Evolutionary conservation across 2,113 vertebrate species (phyloP), one percentile per base, ranked within the genome.

Genomic region (Thryonomys swinderianus): DNA sequence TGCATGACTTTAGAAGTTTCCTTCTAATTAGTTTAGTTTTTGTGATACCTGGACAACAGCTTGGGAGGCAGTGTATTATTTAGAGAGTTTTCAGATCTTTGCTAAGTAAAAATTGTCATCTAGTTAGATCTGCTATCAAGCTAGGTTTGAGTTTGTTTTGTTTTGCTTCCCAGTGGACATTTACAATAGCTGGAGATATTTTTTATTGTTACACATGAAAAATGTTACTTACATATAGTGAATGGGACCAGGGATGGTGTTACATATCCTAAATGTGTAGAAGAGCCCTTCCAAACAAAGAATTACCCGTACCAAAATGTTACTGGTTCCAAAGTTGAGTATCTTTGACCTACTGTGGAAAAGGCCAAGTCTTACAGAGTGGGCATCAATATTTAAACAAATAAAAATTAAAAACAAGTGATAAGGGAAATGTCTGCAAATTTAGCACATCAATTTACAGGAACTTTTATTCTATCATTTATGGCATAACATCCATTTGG

Each of bases 11-110:
- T 45, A 66, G 55, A 59, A 55, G 5, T 53, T 87, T 74, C 88
- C 91, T 84, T 53, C 42, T 94, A 42, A 71, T 83, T 67, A 69
- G 25, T 79, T 94, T 86, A 53, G 53, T 82, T 91, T 64, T n/a
- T 90, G 0, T n/a, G 42, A 73, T 64, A 91, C 2, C 3, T 90
- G 37, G 37, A 45, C 32, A 94, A 21, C 37, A 91, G 34, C 25
- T 83, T 90, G 20, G 59, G 79, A 87, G 30, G 23, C 78, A 87
- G 17, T 82, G 1, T 59, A 67, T 16, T 42, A 17, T 87, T 71
- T 67, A 84, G 42, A 71, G 82, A 71, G 78, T 92, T 61, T 53
- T 18, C 30, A 95, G 32, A 69, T 91, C 6, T 64, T 93, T 76
- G 45, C 20, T 73, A 34, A 64, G 37, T 64, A 42, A 37, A 61